These are phyloP conservation scores for Pelochelys cantorii DNA, from an alignment of 2,797 vertebrate species.

Conservation along the genomic window DNA sequence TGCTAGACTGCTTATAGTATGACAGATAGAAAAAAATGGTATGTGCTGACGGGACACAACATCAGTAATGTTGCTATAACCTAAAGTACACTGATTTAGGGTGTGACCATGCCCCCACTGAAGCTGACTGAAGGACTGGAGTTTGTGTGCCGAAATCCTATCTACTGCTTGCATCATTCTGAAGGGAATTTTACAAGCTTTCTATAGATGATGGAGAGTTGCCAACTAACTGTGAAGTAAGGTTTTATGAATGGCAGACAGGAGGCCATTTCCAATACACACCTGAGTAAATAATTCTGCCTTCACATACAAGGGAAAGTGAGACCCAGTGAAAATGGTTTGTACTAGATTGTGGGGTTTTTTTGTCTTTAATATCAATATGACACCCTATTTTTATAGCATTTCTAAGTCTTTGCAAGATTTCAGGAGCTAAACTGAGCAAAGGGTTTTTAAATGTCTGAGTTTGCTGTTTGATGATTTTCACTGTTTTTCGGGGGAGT, in stretches of 20 bases:
- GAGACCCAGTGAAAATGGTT: slow-evolving; percentile 11
- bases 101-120: not conserved
- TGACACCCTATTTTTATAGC: not conserved
- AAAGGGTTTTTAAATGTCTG: not conserved
- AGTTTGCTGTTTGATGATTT: not conserved
- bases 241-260: slow-evolving; percentile 50
- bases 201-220: slow-evolving; percentile 13
- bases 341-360: slow-evolving; percentile 13
- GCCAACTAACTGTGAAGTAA: slow-evolving; percentile 41
- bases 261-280: slow-evolving; percentile 76
- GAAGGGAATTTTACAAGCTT: not conserved
- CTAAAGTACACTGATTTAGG: not conserved
- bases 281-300: slow-evolving; percentile 79
- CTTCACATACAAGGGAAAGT: slow-evolving; percentile 26
- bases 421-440: not conserved
- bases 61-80: not conserved
- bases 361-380: slow-evolving; percentile 21
- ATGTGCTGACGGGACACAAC: not conserved
- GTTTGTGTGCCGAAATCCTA: not conserved
- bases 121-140: not conserved
- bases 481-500: not conserved
- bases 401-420: slow-evolving; percentile 1
- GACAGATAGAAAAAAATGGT: not conserved
- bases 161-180: not conserved
- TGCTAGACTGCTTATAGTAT: slow-evolving; percentile 22